Percentiles rank a stretch among this genome's conserved stretches.
phyloP scores from a whole-genome alignment of 1,140 invertebrate species.

The Lepidurus apus region DNA sequence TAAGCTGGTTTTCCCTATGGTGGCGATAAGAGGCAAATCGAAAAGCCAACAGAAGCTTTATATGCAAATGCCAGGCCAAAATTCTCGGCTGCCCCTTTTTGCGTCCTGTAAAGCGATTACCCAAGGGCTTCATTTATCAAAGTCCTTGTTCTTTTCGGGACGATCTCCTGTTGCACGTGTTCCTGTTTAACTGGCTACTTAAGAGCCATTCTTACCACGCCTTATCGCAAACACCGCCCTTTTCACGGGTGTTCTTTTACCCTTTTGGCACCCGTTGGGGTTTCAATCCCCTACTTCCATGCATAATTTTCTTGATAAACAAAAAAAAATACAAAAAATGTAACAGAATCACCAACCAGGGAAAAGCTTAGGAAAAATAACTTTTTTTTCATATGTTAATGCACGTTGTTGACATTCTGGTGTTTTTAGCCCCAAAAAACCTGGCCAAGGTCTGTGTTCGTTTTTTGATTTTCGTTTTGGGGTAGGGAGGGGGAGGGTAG shows the following conservation, averaged over 20 bases:
- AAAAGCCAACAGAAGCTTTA: conserved; percentile 17
- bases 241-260: not conserved
- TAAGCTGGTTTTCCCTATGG: not conserved
- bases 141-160: conserved; percentile 4
- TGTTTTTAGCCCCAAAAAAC: not conserved
- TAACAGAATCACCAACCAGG: not conserved
- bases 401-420: not conserved
- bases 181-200: conserved; percentile 18
- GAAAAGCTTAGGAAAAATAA: not conserved
- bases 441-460: no score
- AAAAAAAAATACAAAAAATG: not conserved
- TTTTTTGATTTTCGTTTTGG: not conserved
- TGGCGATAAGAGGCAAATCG: not conserved
- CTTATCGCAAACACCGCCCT: conserved; percentile 4
- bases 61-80: not conserved
- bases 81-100: conserved; percentile 1
- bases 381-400: not conserved
- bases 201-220: conserved; percentile 17
- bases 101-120: not conserved
- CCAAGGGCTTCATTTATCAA: conserved; percentile 21
- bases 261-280: conserved; percentile 6
- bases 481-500: not conserved
- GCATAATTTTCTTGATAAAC: not conserved
- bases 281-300: not conserved
- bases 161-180: conserved; percentile 9